These are phyloP conservation scores for Drosophila sulfurigaster DNA, from an alignment of 1,140 invertebrate genomes.

Conservation along the genomic window DNA sequence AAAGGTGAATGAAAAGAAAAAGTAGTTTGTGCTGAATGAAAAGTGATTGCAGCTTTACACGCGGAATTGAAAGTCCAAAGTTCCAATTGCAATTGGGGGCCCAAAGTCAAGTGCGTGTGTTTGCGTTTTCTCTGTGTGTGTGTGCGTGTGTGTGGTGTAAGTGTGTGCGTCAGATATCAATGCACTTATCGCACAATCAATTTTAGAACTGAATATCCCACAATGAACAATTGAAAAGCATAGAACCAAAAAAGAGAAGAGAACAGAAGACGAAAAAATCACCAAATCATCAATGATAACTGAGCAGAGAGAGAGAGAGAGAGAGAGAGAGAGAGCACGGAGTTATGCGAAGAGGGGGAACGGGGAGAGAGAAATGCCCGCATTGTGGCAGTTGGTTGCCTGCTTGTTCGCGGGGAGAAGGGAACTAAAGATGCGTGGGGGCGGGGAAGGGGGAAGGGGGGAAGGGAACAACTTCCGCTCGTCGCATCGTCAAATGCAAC, in stretches of 20 bases:
- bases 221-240: slow-evolving; percentile 42
- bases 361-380: slow-evolving; percentile 24
- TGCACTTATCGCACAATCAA: slow-evolving; percentile 58
- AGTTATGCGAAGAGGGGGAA: not conserved
- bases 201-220: slow-evolving; percentile 19
- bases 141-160: slow-evolving; percentile 15
- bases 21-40: too few relatives aligned
- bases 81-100: too few relatives aligned
- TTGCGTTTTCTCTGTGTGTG: not conserved
- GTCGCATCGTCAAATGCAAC: slow-evolving; percentile 29
- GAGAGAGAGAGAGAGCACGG: not conserved
- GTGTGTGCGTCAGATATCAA: slow-evolving; percentile 35
- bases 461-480: slow-evolving; percentile 36
- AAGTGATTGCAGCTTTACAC: too few relatives aligned
- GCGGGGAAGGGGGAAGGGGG: not conserved
- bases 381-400: slow-evolving; percentile 30
- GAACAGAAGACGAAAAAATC: slow-evolving; percentile 18
- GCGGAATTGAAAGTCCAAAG: too few relatives aligned
- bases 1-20: too few relatives aligned
- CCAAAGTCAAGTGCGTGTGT: too few relatives aligned
- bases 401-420: not conserved
- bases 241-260: not conserved
- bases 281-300: slow-evolving; percentile 61
- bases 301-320: slow-evolving; percentile 8
- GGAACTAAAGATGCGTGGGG: not conserved